Conservation (phyloP, 1,140 invertebrate genomes). For the Lycorma delicatula region DNA sequence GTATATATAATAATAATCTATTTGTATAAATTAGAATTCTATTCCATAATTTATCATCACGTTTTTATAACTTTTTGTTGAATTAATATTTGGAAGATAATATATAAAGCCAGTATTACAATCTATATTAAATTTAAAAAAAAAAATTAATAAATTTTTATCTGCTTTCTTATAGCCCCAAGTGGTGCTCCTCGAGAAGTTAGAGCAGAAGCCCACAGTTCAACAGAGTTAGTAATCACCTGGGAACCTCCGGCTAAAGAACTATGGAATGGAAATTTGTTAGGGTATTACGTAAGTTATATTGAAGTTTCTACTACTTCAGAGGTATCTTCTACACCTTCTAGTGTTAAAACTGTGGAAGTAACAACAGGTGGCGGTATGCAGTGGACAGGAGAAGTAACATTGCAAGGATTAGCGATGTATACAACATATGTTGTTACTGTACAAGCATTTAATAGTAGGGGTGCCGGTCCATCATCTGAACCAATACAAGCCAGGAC, state of each 20-base stretch:
- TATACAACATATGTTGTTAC: conserved; percentile 82
- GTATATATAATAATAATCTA: no score
- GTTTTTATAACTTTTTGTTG: no score
- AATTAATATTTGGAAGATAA: no score
- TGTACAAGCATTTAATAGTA: conserved; percentile 86
- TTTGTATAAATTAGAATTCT: no score
- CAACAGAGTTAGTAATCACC: conserved; percentile 76
- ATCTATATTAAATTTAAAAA: no score
- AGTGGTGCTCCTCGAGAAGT: conserved; percentile 78
- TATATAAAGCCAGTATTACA: no score
- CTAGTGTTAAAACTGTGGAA: conserved; percentile 59
- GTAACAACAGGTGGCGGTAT: conserved; percentile 37
- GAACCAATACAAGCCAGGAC: conserved; percentile 72
- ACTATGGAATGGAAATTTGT: conserved; percentile 82
- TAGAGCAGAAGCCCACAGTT: conserved; percentile 75
- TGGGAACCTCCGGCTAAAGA: conserved; percentile 84
- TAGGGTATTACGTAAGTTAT: conserved; percentile 90
- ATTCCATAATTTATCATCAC: no score
- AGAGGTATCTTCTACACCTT: conserved; percentile 31
- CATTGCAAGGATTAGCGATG: conserved; percentile 63
- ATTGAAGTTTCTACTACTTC: conserved; percentile 42
- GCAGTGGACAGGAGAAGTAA: conserved; percentile 55
- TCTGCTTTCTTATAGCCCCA: conserved; percentile 57
- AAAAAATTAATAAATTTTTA: no score
- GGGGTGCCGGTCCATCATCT: conserved; percentile 80